Evolutionary conservation across 2,797 vertebrate genomes (phyloP).

Genomic region (Buceros bicornis): DNA sequence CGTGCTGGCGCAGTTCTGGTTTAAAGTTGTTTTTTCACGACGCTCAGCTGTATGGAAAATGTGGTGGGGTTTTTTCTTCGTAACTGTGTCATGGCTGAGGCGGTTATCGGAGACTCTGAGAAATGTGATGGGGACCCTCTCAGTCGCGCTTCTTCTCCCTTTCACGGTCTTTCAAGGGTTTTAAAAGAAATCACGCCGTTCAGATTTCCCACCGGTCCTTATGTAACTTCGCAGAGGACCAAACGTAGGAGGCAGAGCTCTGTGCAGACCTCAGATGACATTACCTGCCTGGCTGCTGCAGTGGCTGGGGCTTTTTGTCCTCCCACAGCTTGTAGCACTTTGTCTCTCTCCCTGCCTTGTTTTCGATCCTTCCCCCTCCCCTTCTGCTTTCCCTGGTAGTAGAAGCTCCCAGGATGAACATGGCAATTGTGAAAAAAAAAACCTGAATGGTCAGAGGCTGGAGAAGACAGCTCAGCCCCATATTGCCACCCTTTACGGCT

Average conservation of each 20-base stretch:
- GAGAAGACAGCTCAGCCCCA: background rate
- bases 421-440: background rate
- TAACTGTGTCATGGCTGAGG: background rate
- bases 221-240: background rate
- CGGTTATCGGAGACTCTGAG: background rate
- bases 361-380: background rate
- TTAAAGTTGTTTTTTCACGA: background rate
- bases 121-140: background rate
- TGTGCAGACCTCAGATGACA: background rate
- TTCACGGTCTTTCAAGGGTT: constrained; percentile 22
- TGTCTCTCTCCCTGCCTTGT: background rate
- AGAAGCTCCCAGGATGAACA: background rate
- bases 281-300: background rate
- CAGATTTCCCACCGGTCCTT: background rate
- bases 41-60: background rate
- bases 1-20: background rate
- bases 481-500: accelerated
- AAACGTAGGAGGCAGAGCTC: constrained; percentile 28
- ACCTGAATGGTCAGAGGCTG: background rate
- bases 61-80: background rate
- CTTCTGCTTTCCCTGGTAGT: background rate
- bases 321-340: constrained; percentile 15
- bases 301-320: background rate
- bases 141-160: background rate
- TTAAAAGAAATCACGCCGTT: background rate